Evolutionary conservation across 1,140 invertebrate genomes (phyloP), one percentile per base, ranked within the genome.

Genomic region (Diorhabda sublineata): DNA sequence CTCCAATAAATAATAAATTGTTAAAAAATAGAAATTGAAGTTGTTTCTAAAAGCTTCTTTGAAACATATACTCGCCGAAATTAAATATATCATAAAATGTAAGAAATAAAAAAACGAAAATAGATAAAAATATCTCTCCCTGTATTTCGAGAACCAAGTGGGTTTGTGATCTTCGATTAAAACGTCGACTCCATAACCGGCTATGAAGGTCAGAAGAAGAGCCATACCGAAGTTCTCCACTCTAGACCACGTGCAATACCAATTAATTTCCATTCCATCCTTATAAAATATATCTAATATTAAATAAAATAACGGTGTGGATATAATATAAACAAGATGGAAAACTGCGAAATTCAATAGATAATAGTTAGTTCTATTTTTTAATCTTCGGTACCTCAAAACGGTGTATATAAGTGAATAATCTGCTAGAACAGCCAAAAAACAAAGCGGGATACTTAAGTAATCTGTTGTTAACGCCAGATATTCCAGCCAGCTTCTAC

Each of bases 311-410:
- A 67, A 5, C 9, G 65, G 65, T 11, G 58, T 67, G 8, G 65
- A 67, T 4, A 67, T 2, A 44, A 67, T 67, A 11, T 67, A 67
- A 42, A 52, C 4, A 4, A 71, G 58, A 42, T 73, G 73, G 44
- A 68, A 69, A n/a, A 71, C 56, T 43, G 63, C 66, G 45, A 67
- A 71, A 56, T 73, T 62, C 9, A 72, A 42, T n/a, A 75, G 61
- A 52, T 73, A 75, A 3, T 64, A 58, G 44, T 75, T 75, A 42
- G 66, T 64, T 41, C 69, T 63, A 3, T 43, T 73, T 62, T 64
- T 73, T 2, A 75, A 61, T 9, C 71, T 65, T 60, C 68, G 69
- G 58, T 70, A 75, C 63, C 61, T 71, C 42, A 68, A 60, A 6
- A 73, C 68, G 2, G 70, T 26, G 44, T 61, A 58, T 3, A 71